Evolutionary conservation across 2,888 invertebrate species (phyloP), one percentile per base, ranked within the genome.

Genomic region (Apotomis turbidana): DNA sequence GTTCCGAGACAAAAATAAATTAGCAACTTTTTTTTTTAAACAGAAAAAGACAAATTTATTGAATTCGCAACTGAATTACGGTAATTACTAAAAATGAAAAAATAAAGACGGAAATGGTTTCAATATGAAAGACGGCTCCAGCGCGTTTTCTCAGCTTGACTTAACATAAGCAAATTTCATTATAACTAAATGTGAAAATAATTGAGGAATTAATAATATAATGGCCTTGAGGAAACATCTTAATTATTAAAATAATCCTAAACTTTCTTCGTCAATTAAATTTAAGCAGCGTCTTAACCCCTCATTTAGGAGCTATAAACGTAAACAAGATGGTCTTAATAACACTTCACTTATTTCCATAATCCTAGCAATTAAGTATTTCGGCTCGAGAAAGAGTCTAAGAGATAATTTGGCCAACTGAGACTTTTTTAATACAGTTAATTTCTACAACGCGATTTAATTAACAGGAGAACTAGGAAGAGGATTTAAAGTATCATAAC

Each of bases 361-460:
- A 78, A 80, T 77, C 76, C 71, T 46, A 49, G 76, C 75, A 78
- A 79, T 80, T 78, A 81, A 71, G 73, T 74, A 44, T 74, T 71
- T 54, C 54, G 69, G 58, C 67, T 55, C 5, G 27, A 61, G 62
- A 58, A 72, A 68, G 60, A 57, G 54, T 60, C 38, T 38, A 55
- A 52, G 12, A 52, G 59, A 46, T 13, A 59, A 49, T 49, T 64
- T 71, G 46, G 8, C 36, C 38, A n/a, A 41, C 38, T 67, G 49
- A 54, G 44, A 54, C 1, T 5, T 49, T 27, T 64, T 59, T 36
- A 27, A 49, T 5, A 36, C 49, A 0, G 36, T n/a, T 27, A 5
- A 36, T 38, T 5, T 36, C 6, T 5, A 57, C 57, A 57, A 38
- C 10, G 5, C 6, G 5, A 57, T 36, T 57, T 57, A 38, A 38